phyloP scores from a whole-genome alignment of 2,888 invertebrate genomes.

The Girardia tigrina region DNA sequence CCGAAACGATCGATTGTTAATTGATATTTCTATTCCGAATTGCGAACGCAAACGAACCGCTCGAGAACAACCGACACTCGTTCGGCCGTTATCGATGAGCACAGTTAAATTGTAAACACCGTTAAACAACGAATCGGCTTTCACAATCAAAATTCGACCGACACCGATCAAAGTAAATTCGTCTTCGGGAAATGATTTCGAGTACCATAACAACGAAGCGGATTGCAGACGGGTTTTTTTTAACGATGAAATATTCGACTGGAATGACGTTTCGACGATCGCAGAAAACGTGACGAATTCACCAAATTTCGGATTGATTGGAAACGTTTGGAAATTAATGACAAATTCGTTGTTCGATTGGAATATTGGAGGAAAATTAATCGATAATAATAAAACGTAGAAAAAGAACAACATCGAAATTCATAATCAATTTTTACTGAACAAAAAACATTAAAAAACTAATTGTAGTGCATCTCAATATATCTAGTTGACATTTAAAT shows the following conservation, averaged over 20 bases:
- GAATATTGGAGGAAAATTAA: too few relatives aligned
- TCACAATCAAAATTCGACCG: neutral
- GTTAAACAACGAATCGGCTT: slow-evolving; percentile 1
- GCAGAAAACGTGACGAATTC: neutral
- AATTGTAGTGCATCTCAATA: too few relatives aligned
- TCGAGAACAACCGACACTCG: neutral
- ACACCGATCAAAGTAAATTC: neutral
- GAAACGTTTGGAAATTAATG: neutral
- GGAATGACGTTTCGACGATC: neutral
- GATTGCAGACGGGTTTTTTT: neutral
- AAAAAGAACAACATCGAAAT: too few relatives aligned
- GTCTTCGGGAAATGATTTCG: neutral
- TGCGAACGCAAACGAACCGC: neutral
- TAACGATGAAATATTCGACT: neutral
- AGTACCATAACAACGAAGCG: neutral
- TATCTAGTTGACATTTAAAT: too few relatives aligned
- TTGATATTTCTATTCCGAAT: neutral
- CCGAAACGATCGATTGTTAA: neutral
- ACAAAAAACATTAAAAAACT: too few relatives aligned
- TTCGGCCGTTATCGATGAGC: neutral
- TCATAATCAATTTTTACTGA: too few relatives aligned
- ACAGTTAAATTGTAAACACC: neutral
- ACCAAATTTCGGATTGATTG: neutral
- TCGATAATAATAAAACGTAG: too few relatives aligned
- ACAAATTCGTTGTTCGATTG: too few relatives aligned